Evolutionary conservation across 2,113 vertebrate genomes (phyloP), one percentile per base, ranked within the genome.

Genomic region (Arvicanthis niloticus): DNA sequence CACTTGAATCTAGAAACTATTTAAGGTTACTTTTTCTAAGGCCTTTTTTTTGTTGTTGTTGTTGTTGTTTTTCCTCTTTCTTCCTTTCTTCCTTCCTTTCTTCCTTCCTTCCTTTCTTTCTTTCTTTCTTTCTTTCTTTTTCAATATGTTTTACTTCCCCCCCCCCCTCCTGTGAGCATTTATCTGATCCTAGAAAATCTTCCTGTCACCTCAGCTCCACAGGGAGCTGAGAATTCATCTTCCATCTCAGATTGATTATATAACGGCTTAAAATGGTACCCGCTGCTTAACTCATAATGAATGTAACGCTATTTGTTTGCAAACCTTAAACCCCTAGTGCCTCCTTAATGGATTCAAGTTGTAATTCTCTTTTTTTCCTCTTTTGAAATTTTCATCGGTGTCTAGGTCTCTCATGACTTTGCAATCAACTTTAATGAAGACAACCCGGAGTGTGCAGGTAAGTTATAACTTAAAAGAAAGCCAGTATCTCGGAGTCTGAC

Each of bases 381-480:
- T 97, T 92, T 80, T 97, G 67, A 97, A 95, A 92, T 91, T 51
- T 96, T 85, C 93, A 73, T 96, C 94, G 82, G 42, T 94, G 65
- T 95, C 95, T 98, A 99, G 99, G 99, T 99, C 72, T 99, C 99
- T 96, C 99, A 99, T 88, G 99, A 99, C 98, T 99, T 99, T 97
- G 99, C 99, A 56, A 99, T 99, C 98, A 99, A 99, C 98, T 99
- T 99, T 98, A 99, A 99, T 67, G 99, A 99, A 98, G 99, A 99
- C 90, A 99, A 99, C 96, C 99, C 99, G 0, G 99, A 99, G 98
- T 99, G 99, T 98, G 99, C 99, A 99, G 99, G 99, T 99, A 99
- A 98, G 88, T 88, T 51, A 56, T 12, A 24, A 58, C 0, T 3
- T 40, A 1, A 72, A 62, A 84, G 72, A 45, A 40, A 81, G 11